A percentile compares a stretch with the other conserved stretches of the same genome.
Conservation (phyloP, 2,113 vertebrate genomes). For the Bombycilla garrulus region DNA sequence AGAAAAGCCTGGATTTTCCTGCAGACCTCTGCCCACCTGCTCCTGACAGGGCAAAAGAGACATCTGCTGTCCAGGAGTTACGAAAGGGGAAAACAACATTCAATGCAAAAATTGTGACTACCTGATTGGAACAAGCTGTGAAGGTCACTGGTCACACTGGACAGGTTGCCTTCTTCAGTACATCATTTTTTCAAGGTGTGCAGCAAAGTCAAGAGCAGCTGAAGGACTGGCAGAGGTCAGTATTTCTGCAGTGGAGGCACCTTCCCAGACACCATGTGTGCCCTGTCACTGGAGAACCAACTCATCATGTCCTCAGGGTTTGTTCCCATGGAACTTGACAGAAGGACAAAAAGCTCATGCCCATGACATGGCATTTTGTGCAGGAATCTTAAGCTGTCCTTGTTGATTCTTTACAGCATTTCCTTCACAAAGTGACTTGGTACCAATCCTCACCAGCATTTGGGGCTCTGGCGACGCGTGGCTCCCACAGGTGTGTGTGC, state of each 20-base stretch:
- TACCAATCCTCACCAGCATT: neutral
- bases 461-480: neutral
- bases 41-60: neutral
- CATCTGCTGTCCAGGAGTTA: neutral
- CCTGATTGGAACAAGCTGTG: neutral
- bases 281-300: fast-evolving
- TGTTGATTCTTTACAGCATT: neutral
- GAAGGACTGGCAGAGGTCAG: neutral
- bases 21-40: neutral
- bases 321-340: neutral
- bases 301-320: fast-evolving
- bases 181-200: neutral
- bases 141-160: neutral
- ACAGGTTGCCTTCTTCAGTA: neutral
- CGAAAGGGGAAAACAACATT: neutral
- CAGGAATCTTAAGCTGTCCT: neutral
- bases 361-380: fast-evolving
- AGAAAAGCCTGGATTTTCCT: neutral
- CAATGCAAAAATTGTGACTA: neutral
- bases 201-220: neutral
- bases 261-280: neutral
- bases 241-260: neutral
- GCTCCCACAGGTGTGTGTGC: fast-evolving
- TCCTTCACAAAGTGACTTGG: neutral
- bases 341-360: neutral